phyloP scores from a whole-genome alignment of 1,140 invertebrate species.

The Eupeodes corollae region DNA sequence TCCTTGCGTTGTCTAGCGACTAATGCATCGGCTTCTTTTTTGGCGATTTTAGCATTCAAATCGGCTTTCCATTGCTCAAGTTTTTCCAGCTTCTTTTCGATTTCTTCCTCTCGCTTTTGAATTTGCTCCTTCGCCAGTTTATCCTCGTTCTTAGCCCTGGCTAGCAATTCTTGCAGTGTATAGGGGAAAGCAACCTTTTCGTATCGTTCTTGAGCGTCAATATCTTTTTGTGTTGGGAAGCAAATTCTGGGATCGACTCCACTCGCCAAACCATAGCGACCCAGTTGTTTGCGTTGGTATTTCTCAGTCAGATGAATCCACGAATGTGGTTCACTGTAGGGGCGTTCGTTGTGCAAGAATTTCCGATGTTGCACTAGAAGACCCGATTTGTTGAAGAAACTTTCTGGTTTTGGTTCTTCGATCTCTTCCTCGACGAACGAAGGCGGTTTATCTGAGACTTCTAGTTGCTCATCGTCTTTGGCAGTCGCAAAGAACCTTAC shows the following conservation, averaged over 20 bases:
- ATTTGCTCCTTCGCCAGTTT: slow-evolving; percentile 37
- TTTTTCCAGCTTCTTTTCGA: slow-evolving; percentile 50
- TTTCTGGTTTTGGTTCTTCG: slow-evolving; percentile 32
- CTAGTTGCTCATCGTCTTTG: too few relatives aligned
- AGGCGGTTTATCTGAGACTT: too few relatives aligned
- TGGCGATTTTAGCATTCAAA: slow-evolving; percentile 47
- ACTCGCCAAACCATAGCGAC: slow-evolving; percentile 44
- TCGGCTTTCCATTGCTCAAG: slow-evolving; percentile 53
- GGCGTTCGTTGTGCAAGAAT: slow-evolving; percentile 39
- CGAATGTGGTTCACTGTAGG: slow-evolving; percentile 38
- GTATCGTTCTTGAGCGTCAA: slow-evolving; percentile 46
- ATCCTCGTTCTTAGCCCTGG: slow-evolving; percentile 17
- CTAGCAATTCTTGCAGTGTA: slow-evolving; percentile 49
- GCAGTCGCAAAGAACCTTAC: too few relatives aligned
- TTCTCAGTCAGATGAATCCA: slow-evolving; percentile 45
- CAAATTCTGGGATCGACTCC: slow-evolving; percentile 41
- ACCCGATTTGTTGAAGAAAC: slow-evolving; percentile 48
- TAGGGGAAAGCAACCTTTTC: slow-evolving; percentile 47
- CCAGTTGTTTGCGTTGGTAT: slow-evolving; percentile 47
- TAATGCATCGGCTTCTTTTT: slow-evolving; percentile 47
- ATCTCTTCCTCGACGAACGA: not conserved
- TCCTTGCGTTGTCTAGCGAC: slow-evolving; percentile 59
- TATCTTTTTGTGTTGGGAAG: slow-evolving; percentile 47
- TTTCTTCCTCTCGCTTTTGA: slow-evolving; percentile 44
- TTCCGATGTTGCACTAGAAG: slow-evolving; percentile 43